A percentile compares a stretch with the other conserved stretches of the same genome.
phyloP scores from a whole-genome alignment of 2,888 invertebrate genomes.

The Metalampra italica region DNA sequence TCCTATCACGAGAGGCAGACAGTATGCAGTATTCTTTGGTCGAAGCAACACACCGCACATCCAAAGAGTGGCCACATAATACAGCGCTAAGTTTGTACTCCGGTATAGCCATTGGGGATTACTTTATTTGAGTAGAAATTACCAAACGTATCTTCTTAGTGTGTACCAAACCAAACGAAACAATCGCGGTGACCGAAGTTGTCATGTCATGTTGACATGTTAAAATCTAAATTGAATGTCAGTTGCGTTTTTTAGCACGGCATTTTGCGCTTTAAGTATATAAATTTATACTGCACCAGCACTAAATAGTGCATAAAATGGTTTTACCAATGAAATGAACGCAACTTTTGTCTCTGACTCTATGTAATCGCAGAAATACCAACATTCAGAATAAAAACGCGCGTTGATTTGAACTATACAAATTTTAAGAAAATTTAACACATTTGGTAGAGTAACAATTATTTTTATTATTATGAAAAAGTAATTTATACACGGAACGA shows the following conservation, averaged over 20 bases:
- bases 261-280: too few species aligned
- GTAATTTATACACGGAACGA: too few species aligned
- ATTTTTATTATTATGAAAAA: too few species aligned
- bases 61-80: slow-evolving; percentile 88
- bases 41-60: slow-evolving; percentile 87
- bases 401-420: too few species aligned
- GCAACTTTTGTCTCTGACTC: too few species aligned
- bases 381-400: too few species aligned
- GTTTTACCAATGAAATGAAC: too few species aligned
- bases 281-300: too few species aligned
- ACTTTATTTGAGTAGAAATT: slow-evolving; percentile 20
- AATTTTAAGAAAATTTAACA: too few species aligned
- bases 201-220: slow-evolving; percentile 46
- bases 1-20: slow-evolving; percentile 93
- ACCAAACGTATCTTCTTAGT: too few species aligned
- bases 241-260: background rate
- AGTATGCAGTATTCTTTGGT: slow-evolving; percentile 85
- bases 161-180: slow-evolving; percentile 35
- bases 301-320: background rate
- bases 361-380: too few species aligned
- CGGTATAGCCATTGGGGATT: slow-evolving; percentile 60
- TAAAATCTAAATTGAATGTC: background rate
- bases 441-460: too few species aligned
- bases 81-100: slow-evolving; percentile 89
- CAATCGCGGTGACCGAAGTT: slow-evolving; percentile 46